Conservation (phyloP, 2,888 invertebrate species). For the Stenotaenia linearis region DNA sequence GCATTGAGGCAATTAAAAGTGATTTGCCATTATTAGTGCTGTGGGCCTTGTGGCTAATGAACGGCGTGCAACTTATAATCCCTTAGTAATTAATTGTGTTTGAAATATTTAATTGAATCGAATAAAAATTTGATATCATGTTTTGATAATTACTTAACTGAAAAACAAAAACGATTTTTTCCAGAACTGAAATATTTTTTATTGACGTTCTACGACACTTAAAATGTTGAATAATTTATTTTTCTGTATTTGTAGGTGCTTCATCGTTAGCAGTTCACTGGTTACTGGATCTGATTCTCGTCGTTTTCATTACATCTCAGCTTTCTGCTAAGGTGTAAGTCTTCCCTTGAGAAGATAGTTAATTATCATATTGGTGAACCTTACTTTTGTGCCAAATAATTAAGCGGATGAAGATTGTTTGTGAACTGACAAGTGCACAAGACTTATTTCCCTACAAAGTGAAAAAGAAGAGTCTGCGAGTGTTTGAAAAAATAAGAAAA, state of each 20-base stretch:
- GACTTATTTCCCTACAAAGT: not conserved
- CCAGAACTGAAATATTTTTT: not conserved
- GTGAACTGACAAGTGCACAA: constrained; percentile 6
- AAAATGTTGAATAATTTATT: too few species aligned
- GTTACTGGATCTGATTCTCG: not conserved
- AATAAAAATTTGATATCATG: too few species aligned
- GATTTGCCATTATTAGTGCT: not conserved
- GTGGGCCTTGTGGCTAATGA: not conserved
- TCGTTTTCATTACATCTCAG: not conserved
- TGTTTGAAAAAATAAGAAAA: not conserved
- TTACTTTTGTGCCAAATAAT: constrained; percentile 5
- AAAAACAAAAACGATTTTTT: too few species aligned
- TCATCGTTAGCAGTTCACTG: not conserved
- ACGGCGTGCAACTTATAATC: not conserved
- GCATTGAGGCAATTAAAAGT: constrained; percentile 16
- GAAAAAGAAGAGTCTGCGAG: not conserved
- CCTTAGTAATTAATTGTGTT: not conserved
- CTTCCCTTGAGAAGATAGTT: not conserved
- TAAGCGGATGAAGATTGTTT: not conserved
- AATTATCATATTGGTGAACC: not conserved
- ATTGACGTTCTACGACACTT: not conserved
- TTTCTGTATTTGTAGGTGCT: not conserved
- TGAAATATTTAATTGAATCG: not conserved
- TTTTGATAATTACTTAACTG: not conserved
- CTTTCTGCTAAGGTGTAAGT: not conserved